phyloP scores from a whole-genome alignment of 64 coral and sea anemone species.

The Actinia equina region DNA sequence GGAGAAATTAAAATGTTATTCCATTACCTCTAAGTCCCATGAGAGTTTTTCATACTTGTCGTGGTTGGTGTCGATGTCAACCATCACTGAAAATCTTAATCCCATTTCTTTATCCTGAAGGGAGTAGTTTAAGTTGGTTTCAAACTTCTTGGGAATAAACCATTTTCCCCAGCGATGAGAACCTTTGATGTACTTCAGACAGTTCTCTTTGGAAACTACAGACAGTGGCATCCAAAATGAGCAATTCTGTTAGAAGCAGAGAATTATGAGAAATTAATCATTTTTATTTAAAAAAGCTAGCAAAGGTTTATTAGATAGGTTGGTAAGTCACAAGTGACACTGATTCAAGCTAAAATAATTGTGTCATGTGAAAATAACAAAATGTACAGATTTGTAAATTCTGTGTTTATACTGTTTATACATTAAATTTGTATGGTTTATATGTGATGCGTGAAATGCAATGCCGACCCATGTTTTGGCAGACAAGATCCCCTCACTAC shows the following conservation, averaged over 20 bases:
- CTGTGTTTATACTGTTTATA: no score
- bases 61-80: constrained; percentile 37
- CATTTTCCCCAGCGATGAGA: constrained; percentile 75
- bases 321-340: no score
- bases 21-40: constrained; percentile 78
- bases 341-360: no score
- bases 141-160: constrained; percentile 75
- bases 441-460: no score
- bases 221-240: constrained; percentile 84
- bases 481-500: no score
- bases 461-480: no score
- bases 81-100: constrained; percentile 30
- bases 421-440: no score
- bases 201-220: constrained; percentile 47
- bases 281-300: no score
- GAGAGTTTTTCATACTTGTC: constrained; percentile 60
- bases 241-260: constrained; percentile 51
- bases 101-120: not conserved
- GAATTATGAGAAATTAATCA: not conserved
- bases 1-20: not conserved
- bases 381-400: no score
- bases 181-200: constrained; percentile 59
- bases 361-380: no score
- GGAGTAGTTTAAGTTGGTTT: constrained; percentile 51
- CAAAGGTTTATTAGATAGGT: no score